Conservation (phyloP, 2,888 invertebrate genomes). For the Nomada fucata region DNA sequence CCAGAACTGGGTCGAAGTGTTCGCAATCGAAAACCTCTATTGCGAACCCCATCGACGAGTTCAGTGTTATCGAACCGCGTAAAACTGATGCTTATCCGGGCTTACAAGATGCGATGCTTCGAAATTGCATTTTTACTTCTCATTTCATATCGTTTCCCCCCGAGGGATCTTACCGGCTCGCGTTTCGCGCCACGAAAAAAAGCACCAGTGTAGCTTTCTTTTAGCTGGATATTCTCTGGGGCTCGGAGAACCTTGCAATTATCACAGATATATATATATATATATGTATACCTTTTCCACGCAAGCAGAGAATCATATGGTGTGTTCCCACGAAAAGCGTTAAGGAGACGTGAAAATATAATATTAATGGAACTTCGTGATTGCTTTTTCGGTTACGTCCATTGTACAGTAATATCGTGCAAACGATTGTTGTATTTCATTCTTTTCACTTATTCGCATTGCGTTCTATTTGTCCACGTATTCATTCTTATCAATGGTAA, state of each 20-base stretch:
- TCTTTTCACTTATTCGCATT: too few species aligned
- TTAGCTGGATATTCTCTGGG: neutral
- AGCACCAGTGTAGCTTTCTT: neutral
- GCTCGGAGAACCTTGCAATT: slow-evolving; percentile 21
- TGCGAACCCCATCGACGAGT: neutral
- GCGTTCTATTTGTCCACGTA: too few species aligned
- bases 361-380: neutral
- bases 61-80: neutral
- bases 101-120: neutral
- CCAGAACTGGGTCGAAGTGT: slow-evolving; percentile 30
- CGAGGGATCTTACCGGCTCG: neutral
- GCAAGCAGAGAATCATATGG: slow-evolving; percentile 49
- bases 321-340: slow-evolving; percentile 44
- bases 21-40: slow-evolving; percentile 13
- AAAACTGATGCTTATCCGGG: slow-evolving; percentile 6
- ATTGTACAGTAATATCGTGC: neutral
- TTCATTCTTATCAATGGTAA: too few species aligned
- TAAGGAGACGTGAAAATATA: slow-evolving; percentile 8
- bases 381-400: slow-evolving; percentile 6
- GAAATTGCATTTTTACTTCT: slow-evolving; percentile 5
- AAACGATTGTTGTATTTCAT: too few species aligned
- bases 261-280: slow-evolving; percentile 17
- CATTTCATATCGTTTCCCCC: neutral
- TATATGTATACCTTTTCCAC: slow-evolving; percentile 23
- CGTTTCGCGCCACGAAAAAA: slow-evolving; percentile 2